Evolutionary conservation across 2,888 invertebrate genomes (phyloP).

Genomic region (Callyntrura sp.): DNA sequence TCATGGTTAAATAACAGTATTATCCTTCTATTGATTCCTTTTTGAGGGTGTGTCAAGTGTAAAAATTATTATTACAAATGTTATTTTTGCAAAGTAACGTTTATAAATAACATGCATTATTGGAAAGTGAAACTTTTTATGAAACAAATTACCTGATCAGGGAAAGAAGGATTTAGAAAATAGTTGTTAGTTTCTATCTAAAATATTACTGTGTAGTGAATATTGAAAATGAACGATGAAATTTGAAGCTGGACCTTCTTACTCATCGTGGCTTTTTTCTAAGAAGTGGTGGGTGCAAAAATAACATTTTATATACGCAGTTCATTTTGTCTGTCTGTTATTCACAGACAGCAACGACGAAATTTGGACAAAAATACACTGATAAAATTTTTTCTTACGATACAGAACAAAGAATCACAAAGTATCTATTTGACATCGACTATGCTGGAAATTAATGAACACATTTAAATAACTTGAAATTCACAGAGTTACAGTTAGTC

Average conservation of each 20-base stretch:
- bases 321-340: no score
- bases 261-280: conserved; percentile 62
- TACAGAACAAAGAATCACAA: neutral
- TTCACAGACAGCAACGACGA: neutral
- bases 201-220: neutral
- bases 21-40: no score
- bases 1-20: neutral
- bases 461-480: neutral
- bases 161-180: conserved; percentile 38
- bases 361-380: conserved; percentile 6
- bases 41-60: no score
- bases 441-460: neutral
- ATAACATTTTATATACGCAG: conserved; percentile 19
- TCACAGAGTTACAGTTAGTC: neutral
- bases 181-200: neutral
- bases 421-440: neutral
- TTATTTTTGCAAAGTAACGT: conserved; percentile 40
- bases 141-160: conserved; percentile 72
- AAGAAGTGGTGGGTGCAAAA: conserved; percentile 37
- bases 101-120: neutral
- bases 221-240: conserved; percentile 47
- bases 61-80: neutral
- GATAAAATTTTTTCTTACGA: neutral
- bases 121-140: conserved; percentile 42
- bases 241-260: conserved; percentile 68